Conservation (phyloP, 2,113 vertebrate genomes). For the Choloepus hoffmanni region DNA sequence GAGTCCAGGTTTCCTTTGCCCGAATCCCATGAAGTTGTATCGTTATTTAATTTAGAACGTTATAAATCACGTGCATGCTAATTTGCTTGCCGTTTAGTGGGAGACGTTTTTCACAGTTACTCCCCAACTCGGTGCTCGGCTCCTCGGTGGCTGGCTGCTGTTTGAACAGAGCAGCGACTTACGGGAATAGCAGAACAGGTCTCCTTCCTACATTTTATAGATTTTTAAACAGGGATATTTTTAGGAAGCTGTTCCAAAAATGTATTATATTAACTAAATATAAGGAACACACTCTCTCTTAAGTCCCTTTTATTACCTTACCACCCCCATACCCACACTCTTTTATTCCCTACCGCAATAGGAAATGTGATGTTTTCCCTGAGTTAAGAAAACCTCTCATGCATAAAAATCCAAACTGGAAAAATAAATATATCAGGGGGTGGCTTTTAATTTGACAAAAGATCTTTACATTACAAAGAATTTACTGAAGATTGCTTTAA, state of each 20-base stretch:
- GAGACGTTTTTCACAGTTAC: conserved; percentile 36
- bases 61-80: conserved; percentile 38
- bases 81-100: conserved; percentile 65
- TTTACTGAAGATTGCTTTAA: conserved; percentile 57
- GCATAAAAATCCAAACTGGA: conserved; percentile 31
- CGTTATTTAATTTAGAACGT: conserved; percentile 65
- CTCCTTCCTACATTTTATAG: conserved; percentile 17
- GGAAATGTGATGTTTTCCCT: conserved; percentile 32
- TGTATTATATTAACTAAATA: conserved; percentile 35
- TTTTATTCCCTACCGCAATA: conserved; percentile 47
- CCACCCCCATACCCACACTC: neutral
- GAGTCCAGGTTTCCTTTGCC: conserved; percentile 20
- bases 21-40: conserved; percentile 36
- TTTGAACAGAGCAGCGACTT: conserved; percentile 67
- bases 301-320: neutral
- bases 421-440: conserved; percentile 54
- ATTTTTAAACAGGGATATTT: neutral
- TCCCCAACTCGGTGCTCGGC: conserved; percentile 43
- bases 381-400: conserved; percentile 54
- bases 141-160: conserved; percentile 45
- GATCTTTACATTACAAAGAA: conserved; percentile 39
- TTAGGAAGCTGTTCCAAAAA: conserved; percentile 3
- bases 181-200: conserved; percentile 55
- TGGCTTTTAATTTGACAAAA: conserved; percentile 65
- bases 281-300: neutral